Percentiles rank a stretch among this genome's conserved stretches.
phyloP scores from a whole-genome alignment of 53 echinoderm and acorn worm species.

The Astropecten irregularis region DNA sequence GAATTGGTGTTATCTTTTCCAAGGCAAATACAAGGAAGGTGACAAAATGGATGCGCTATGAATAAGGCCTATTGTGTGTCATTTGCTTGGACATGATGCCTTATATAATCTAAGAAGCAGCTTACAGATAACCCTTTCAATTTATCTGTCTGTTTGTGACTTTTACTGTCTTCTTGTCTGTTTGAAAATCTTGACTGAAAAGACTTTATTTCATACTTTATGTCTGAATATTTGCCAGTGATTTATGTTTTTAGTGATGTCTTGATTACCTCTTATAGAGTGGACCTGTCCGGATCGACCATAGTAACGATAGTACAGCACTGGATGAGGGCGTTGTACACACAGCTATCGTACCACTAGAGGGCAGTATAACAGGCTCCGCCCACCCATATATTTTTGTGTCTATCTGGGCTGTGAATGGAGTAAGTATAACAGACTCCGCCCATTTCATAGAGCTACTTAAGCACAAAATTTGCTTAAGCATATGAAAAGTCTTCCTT shows the following conservation, averaged over 20 bases:
- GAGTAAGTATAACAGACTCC: no score
- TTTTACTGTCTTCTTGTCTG: neutral
- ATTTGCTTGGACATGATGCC: neutral
- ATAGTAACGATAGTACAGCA: conserved; percentile 10
- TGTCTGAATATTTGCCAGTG: no score
- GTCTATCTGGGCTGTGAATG: conserved; percentile 53
- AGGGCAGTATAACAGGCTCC: neutral
- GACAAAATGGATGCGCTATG: no score
- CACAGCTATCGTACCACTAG: no score
- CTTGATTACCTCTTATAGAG: neutral
- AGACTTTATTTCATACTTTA: neutral
- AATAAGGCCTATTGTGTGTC: no score
- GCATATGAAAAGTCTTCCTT: no score
- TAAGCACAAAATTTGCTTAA: no score
- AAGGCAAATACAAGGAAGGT: neutral
- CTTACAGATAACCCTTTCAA: neutral
- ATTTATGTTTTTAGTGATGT: neutral
- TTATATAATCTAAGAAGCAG: neutral
- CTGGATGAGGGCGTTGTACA: conserved; percentile 31
- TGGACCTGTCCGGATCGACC: conserved; percentile 28
- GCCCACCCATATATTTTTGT: conserved; percentile 2
- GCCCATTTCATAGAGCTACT: no score
- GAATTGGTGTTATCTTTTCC: no score
- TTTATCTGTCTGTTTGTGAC: no score
- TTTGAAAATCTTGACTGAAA: neutral